Base-by-base conservation (phyloP, 2,113 vertebrate genomes). In the Hydrochoerus hydrochaeris region DNA sequence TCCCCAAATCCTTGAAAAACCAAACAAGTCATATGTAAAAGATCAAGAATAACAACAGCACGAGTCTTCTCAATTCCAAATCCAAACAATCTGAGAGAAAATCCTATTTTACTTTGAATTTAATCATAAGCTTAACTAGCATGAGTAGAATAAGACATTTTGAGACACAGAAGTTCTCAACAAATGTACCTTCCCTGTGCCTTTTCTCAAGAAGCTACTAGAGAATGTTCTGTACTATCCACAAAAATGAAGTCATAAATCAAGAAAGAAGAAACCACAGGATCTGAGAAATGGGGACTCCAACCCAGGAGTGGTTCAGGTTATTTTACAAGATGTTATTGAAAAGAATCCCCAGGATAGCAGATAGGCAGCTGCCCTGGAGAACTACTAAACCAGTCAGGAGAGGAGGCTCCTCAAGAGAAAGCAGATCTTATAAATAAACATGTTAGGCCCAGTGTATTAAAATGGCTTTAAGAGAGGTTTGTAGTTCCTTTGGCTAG, bases 131-230 rank as follows among this genome's bases (percentile, higher is more conserved):
- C 22, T 46, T 75, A 77, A 46, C 13, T 28, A 46, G 14, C 9
- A 0, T n/a, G 54, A 60, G 44, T 81, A 60, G 65, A 89, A 60
- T 69, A 93, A 86, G 46, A 85, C 4, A 2, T 90, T 89, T 89
- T 94, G 62, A 67, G 88, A 82, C 35, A 41, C n/a, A 38, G 8
- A 54, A 46, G 28, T 54, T 91, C 82, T 95, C 86, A 93, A 85
- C 46, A 88, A 86, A 87, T 86, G 57, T 75, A 65, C n/a, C 78
- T 96, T 83, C 78, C 26, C 0, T 83, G 52, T 87, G 54, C 88
- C 78, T 97, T 94, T 95, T 65, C 78, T 77, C 71, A 92, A 73
- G 89, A 93, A 92, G 75, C 93, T 44, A 38, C 77, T 94, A 96
- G 82, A 93, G 58, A 96, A 67, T 88, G 41, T 71, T 63, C 58